phyloP scores from a whole-genome alignment of 2,888 invertebrate genomes.

The Brassicogethes aeneus region DNA sequence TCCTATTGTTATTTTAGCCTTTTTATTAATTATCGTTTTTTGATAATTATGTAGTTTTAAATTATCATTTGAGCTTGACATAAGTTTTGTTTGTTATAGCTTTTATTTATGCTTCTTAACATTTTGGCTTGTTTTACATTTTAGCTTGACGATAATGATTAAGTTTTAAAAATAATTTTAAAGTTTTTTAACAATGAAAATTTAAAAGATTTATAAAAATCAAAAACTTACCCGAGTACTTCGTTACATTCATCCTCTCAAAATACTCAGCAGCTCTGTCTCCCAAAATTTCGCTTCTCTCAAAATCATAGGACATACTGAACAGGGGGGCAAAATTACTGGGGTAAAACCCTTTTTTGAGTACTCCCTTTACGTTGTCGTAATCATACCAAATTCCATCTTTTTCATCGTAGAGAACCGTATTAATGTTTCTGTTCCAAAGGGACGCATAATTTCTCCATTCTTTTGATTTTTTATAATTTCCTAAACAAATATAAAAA shows the following conservation, averaged over 20 bases:
- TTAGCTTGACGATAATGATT: not conserved
- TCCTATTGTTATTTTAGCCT: too few relatives aligned
- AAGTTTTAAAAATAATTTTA: too few relatives aligned
- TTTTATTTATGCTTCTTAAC: too few relatives aligned
- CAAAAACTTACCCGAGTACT: slow-evolving; percentile 1
- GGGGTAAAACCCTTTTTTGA: slow-evolving; percentile 55
- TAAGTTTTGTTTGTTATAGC: too few relatives aligned
- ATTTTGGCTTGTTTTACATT: not conserved
- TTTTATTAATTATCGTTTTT: too few relatives aligned
- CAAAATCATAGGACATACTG: slow-evolving; percentile 36
- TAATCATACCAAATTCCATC: slow-evolving; percentile 63
- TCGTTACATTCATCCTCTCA: slow-evolving; percentile 32
- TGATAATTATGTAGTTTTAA: too few relatives aligned
- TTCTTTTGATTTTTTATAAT: not conserved
- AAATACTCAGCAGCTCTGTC: slow-evolving; percentile 45
- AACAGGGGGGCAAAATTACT: slow-evolving; percentile 63
- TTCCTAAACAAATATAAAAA: not conserved
- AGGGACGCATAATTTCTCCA: not conserved
- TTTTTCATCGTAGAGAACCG: slow-evolving; percentile 64
- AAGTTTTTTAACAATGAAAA: too few relatives aligned
- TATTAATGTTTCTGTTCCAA: slow-evolving; percentile 53
- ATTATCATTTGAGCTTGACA: too few relatives aligned
- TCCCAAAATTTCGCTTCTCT: slow-evolving; percentile 30
- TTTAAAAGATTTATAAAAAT: too few relatives aligned
- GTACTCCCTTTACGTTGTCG: slow-evolving; percentile 46